A percentile compares a stretch with the other conserved stretches of the same genome.
Evolutionary conservation across 2,888 invertebrate genomes (phyloP).

Genomic region (Sarcophaga caerulescens): DNA sequence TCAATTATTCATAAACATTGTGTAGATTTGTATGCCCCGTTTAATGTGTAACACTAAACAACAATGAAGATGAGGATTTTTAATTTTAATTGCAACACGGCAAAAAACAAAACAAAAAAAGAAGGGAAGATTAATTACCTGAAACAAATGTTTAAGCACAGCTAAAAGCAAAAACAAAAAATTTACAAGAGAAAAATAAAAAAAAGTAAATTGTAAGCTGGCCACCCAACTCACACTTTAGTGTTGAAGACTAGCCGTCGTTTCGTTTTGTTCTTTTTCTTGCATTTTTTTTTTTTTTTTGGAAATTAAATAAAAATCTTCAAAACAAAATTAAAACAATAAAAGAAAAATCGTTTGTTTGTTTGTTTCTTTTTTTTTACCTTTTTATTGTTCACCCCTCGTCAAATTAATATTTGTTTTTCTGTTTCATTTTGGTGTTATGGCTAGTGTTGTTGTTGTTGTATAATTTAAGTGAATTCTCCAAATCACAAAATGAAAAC

Average conservation of each 20-base stretch:
- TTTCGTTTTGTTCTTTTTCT: not conserved
- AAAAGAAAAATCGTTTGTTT: not conserved
- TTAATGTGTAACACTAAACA: slow-evolving; percentile 21
- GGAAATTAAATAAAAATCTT: slow-evolving; percentile 11
- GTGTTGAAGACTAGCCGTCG: no score
- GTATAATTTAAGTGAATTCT: slow-evolving; percentile 42
- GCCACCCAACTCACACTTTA: not conserved
- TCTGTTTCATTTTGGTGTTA: slow-evolving; percentile 26
- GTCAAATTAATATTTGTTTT: slow-evolving; percentile 61
- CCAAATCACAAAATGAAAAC: slow-evolving; percentile 65
- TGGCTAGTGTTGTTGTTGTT: slow-evolving; percentile 26
- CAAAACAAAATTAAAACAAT: slow-evolving; percentile 28
- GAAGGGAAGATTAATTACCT: slow-evolving; percentile 65
- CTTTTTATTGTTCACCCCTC: slow-evolving; percentile 59
- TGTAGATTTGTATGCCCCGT: slow-evolving; percentile 36
- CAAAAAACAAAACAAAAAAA: no score
- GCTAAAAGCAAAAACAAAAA: slow-evolving; percentile 4
- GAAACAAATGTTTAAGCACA: slow-evolving; percentile 18
- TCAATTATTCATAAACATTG: slow-evolving; percentile 67
- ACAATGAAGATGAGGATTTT: slow-evolving; percentile 38
- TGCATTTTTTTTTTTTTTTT: not conserved
- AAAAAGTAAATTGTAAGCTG: not conserved
- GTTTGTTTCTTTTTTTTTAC: slow-evolving; percentile 13
- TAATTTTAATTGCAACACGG: slow-evolving; percentile 55
- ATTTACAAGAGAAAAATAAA: slow-evolving; percentile 23